These are phyloP conservation scores for Diceros bicornis DNA, from an alignment of 2,797 vertebrate genomes.

Conservation along the genomic window DNA sequence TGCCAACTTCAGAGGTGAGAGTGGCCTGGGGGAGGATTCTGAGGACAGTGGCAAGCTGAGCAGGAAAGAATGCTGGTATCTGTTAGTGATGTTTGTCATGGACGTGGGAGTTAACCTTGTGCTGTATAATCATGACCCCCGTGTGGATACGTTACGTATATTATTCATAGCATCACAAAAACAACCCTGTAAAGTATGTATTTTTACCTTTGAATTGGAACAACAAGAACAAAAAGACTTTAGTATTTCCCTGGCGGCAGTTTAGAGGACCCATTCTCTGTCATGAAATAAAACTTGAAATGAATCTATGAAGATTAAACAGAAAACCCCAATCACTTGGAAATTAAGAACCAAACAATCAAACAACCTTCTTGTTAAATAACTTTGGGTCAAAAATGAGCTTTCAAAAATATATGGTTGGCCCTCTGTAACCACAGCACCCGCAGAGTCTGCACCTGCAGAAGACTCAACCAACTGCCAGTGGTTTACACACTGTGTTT, in stretches of 20 bases:
- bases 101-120: rapidly evolving
- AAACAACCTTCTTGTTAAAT: not conserved
- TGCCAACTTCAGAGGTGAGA: not conserved
- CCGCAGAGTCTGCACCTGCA: too few species aligned
- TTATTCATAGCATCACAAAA: not conserved
- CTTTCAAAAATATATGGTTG: not conserved
- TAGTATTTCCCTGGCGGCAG: not conserved
- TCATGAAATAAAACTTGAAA: not conserved
- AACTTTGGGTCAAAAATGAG: not conserved
- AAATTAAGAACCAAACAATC: not conserved
- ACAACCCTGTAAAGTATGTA: too few species aligned
- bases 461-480: too few species aligned
- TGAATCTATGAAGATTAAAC: not conserved
- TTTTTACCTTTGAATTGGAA: not conserved
- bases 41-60: not conserved
- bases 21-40: not conserved
- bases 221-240: not conserved
- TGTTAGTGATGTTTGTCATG: not conserved
- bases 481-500: too few species aligned
- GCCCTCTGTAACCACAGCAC: too few species aligned
- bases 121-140: not conserved
- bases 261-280: not conserved
- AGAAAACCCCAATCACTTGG: not conserved
- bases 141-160: not conserved
- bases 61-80: not conserved